Evolutionary conservation across 2,113 vertebrate genomes (phyloP).

Genomic region (Scomber scombrus): DNA sequence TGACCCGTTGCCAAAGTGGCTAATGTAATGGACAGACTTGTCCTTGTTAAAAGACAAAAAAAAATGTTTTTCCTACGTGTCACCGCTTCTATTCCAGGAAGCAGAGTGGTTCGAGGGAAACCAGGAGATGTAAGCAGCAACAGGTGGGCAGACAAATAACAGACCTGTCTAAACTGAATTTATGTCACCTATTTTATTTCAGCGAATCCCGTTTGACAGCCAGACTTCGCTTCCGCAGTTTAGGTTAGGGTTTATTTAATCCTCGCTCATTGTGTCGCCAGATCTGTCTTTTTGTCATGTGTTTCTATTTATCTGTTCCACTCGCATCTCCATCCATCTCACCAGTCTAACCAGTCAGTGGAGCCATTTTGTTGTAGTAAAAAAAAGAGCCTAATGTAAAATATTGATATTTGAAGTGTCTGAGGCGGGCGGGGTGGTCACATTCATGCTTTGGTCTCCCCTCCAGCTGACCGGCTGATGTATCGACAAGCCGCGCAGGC

Average conservation of each 20-base stretch:
- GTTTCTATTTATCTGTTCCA: not conserved
- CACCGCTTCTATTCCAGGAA: slow-evolving; percentile 40
- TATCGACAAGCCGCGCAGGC: slow-evolving; percentile 46
- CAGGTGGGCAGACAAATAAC: slow-evolving; percentile 42
- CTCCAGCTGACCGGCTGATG: slow-evolving; percentile 37
- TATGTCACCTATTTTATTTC: not conserved
- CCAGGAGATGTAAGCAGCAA: slow-evolving; percentile 36
- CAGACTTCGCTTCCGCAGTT: not conserved
- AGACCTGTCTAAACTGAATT: slow-evolving; percentile 26
- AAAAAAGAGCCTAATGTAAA: slow-evolving; percentile 5
- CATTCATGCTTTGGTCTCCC: slow-evolving; percentile 12
- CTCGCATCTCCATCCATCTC: not conserved
- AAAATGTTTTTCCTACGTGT: not conserved
- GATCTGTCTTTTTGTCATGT: not conserved
- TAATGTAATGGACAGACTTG: slow-evolving; percentile 26
- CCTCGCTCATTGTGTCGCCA: not conserved
- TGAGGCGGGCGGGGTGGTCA: not conserved
- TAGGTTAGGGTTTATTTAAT: slow-evolving; percentile 27
- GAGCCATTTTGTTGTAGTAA: slow-evolving; percentile 9
- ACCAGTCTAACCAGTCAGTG: slow-evolving; percentile 1
- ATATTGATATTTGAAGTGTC: slow-evolving; percentile 12
- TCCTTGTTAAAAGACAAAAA: slow-evolving; percentile 20
- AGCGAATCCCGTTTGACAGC: slow-evolving; percentile 9
- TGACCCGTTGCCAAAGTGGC: slow-evolving; percentile 29
- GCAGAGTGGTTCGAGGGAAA: slow-evolving; percentile 27